These are phyloP conservation scores for Penelope pileata DNA, from an alignment of 2,113 vertebrate genomes.

Conservation along the genomic window DNA sequence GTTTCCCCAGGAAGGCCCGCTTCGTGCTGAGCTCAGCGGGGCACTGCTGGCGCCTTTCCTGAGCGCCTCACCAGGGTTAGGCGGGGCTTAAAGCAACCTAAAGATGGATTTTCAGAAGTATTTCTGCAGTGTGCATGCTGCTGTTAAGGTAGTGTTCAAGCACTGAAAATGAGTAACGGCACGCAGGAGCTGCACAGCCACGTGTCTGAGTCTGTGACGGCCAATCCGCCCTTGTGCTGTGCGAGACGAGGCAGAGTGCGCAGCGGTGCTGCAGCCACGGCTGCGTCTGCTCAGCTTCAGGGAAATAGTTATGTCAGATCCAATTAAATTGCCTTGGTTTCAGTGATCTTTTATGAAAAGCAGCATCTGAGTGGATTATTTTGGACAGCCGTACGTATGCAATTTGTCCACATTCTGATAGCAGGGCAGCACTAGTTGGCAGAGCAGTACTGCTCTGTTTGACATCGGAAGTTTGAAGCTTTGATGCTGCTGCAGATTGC, in stretches of 20 bases:
- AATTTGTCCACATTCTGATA: not conserved
- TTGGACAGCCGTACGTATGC: not conserved
- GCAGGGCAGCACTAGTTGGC: not conserved
- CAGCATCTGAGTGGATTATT: not conserved
- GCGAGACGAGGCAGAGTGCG: not conserved
- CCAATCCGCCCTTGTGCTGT: not conserved
- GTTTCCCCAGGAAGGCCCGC: not conserved
- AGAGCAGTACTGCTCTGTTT: not conserved
- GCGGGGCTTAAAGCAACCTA: not conserved
- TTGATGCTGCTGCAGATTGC: not conserved
- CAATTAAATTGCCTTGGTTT: not conserved
- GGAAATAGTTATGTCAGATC: not conserved
- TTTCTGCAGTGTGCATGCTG: accelerated
- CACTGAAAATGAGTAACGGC: not conserved
- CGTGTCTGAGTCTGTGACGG: accelerated
- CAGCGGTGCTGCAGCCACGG: accelerated
- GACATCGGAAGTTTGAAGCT: not conserved
- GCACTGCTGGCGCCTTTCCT: accelerated
- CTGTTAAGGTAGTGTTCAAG: not conserved
- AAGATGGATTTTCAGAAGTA: not conserved
- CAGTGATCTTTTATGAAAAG: not conserved
- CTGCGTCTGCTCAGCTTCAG: not conserved
- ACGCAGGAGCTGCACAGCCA: accelerated
- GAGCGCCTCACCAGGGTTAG: not conserved
- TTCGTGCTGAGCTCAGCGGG: not conserved